Evolutionary conservation across 2,113 vertebrate species (phyloP).

Genomic region (Cyprinodon brontotheroides): DNA sequence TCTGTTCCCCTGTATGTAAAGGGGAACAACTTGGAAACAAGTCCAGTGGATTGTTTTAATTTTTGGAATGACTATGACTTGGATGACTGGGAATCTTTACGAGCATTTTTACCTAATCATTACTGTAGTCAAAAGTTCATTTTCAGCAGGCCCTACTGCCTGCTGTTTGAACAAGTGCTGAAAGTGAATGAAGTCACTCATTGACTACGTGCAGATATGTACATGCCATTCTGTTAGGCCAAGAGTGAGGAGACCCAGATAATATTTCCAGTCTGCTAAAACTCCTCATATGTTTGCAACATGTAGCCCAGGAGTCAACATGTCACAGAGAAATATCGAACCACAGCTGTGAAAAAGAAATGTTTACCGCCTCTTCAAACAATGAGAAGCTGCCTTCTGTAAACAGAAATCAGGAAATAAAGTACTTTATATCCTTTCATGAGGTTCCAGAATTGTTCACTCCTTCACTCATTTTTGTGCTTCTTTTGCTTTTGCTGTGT

Average conservation of each 20-base stretch:
- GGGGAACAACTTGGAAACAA: too few species aligned
- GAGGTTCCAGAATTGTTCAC: conserved; percentile 45
- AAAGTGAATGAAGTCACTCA: conserved; percentile 36
- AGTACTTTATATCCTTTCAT: conserved; percentile 54
- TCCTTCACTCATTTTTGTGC: conserved; percentile 56
- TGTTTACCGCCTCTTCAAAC: conserved; percentile 6
- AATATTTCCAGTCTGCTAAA: conserved; percentile 42
- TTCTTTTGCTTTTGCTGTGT: conserved; percentile 59
- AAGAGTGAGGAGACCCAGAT: conserved; percentile 33
- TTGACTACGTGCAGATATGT: conserved; percentile 40
- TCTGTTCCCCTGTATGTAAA: too few species aligned
- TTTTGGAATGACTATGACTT: too few species aligned
- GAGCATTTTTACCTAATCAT: too few species aligned
- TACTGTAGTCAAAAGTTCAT: background rate
- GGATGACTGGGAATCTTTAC: too few species aligned
- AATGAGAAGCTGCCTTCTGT: conserved; percentile 52
- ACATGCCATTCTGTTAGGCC: conserved; percentile 30
- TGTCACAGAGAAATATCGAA: conserved; percentile 22
- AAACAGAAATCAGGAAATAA: conserved; percentile 37
- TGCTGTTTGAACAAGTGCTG: conserved; percentile 20
- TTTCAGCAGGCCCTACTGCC: background rate
- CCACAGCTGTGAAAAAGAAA: conserved; percentile 12
- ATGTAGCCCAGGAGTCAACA: conserved; percentile 23
- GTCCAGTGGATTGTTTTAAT: too few species aligned
- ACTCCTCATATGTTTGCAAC: conserved; percentile 24